Conservation (phyloP, 2,888 invertebrate species). For the Melinaea marsaeus region DNA sequence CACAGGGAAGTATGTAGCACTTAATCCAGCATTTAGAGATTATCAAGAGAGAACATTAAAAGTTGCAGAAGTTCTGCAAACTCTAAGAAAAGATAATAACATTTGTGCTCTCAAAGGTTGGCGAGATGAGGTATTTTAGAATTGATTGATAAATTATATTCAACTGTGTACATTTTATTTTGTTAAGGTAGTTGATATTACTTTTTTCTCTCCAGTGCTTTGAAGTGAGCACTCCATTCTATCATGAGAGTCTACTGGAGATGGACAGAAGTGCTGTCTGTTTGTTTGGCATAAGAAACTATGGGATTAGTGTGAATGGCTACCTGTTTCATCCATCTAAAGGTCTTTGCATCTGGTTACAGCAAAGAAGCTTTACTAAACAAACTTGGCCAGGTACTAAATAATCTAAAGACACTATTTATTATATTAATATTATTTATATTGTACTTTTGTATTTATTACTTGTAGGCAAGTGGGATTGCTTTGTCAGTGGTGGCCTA, state of each 20-base stretch:
- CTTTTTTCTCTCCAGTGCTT: conserved; percentile 81
- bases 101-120: conserved; percentile 92
- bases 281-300: conserved; percentile 95
- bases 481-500: conserved; percentile 96
- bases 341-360: conserved; percentile 94
- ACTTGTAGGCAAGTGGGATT: conserved; percentile 88
- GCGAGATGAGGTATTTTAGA: conserved; percentile 88
- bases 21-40: conserved; percentile 92
- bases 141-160: not conserved
- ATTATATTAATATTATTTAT: not conserved
- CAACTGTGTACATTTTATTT: not conserved
- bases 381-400: conserved; percentile 92
- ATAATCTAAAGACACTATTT: not conserved
- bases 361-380: conserved; percentile 92
- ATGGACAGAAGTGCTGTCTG: conserved; percentile 97
- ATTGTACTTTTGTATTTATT: not conserved
- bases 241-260: conserved; percentile 78
- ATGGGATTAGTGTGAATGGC: conserved; percentile 96
- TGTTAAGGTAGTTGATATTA: not conserved
- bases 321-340: conserved; percentile 90
- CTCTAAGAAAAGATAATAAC: conserved; percentile 84
- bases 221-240: conserved; percentile 86
- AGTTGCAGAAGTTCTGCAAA: conserved; percentile 87
- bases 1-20: conserved; percentile 84
- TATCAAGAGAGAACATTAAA: conserved; percentile 88